Conservation (phyloP, 2,888 invertebrate species). For the Ormyrus pomaceus region DNA sequence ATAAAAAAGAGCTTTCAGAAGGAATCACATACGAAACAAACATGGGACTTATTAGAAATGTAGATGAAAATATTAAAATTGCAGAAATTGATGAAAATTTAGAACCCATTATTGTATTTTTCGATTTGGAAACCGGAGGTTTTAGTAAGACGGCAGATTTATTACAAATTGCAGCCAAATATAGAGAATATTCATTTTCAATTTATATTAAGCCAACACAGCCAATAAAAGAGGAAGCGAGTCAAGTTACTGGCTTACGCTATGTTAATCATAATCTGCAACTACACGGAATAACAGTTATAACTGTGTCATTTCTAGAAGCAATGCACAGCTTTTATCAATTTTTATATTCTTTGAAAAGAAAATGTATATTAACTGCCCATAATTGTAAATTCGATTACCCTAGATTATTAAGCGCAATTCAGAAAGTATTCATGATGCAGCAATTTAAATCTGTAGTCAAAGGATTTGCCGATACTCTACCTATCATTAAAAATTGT, state of each 20-base stretch:
- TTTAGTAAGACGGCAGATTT: slow-evolving; percentile 37
- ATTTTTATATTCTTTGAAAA: slow-evolving; percentile 11
- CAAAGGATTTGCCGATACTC: slow-evolving; percentile 44
- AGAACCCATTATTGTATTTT: slow-evolving; percentile 1
- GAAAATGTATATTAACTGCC: slow-evolving; percentile 42
- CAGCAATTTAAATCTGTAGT: slow-evolving; percentile 33
- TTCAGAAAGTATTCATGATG: slow-evolving; percentile 14
- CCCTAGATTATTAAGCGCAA: slow-evolving; percentile 38
- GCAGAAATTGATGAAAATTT: background rate
- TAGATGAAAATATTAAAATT: background rate
- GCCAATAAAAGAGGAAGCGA: slow-evolving; percentile 26
- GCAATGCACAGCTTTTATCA: slow-evolving; percentile 25
- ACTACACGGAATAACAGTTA: background rate
- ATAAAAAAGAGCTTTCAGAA: background rate
- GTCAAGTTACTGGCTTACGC: slow-evolving; percentile 6
- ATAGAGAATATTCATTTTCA: slow-evolving; percentile 16
- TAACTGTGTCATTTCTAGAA: background rate
- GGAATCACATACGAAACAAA: background rate
- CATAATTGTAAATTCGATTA: slow-evolving; percentile 51
- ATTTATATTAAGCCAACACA: slow-evolving; percentile 35
- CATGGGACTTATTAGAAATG: background rate
- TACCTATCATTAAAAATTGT: slow-evolving; percentile 33
- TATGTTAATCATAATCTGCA: background rate
- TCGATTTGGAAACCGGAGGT: slow-evolving; percentile 25
- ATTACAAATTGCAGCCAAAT: slow-evolving; percentile 51